These are phyloP conservation scores for Macroramphosus scolopax DNA, from an alignment of 2,797 vertebrate species.

Conservation along the genomic window DNA sequence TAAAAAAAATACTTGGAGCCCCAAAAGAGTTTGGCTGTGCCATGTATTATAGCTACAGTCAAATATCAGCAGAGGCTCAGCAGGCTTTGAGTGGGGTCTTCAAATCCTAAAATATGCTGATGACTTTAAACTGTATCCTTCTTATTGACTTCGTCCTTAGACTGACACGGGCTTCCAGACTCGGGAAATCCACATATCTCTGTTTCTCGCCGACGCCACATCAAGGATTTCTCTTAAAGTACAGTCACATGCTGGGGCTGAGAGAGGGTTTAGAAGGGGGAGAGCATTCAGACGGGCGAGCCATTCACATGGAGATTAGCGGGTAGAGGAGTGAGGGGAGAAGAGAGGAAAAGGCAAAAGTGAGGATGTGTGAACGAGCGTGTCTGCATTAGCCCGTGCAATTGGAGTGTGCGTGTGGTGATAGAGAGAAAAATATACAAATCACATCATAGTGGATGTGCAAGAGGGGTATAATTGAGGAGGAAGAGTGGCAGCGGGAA, in stretches of 20 bases:
- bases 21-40: conserved; percentile 42
- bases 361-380: conserved; percentile 24
- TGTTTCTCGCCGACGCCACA: conserved; percentile 63
- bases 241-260: conserved; percentile 77
- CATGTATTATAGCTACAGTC: conserved; percentile 53
- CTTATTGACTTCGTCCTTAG: conserved; percentile 68
- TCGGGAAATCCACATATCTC: conserved; percentile 77
- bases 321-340: conserved; percentile 30
- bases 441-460: conserved; percentile 30
- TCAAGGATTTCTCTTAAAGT: conserved; percentile 79
- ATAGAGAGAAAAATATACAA: conserved; percentile 26
- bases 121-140: conserved; percentile 69
- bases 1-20: conserved; percentile 28
- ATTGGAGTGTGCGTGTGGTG: conserved; percentile 23
- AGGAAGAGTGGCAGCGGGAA: conserved; percentile 53
- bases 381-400: conserved; percentile 27
- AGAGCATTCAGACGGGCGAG: conserved; percentile 56
- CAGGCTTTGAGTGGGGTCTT: conserved; percentile 56
- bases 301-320: conserved; percentile 79
- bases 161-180: conserved; percentile 72
- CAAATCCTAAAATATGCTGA: conserved; percentile 80
- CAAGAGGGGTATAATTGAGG: conserved; percentile 52
- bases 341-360: conserved; percentile 32
- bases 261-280: conserved; percentile 58
- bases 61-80: conserved; percentile 59